Percentiles rank a stretch among this genome's conserved stretches.
Conservation (phyloP, 2,888 invertebrate genomes). For the Tineola bisselliella region DNA sequence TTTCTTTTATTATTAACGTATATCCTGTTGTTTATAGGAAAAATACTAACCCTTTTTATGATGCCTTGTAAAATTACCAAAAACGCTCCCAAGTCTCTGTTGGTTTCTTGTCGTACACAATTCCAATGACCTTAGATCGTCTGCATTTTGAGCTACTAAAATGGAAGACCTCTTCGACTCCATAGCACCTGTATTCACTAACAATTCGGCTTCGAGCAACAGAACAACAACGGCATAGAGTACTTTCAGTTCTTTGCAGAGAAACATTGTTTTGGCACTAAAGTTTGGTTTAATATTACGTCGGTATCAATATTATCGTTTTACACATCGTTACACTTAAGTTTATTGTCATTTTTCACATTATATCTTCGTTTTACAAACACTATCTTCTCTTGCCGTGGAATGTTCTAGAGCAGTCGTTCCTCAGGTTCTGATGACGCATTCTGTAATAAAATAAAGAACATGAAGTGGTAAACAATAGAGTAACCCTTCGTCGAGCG, state of each 20-base stretch:
- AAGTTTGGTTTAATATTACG: slow-evolving; percentile 36
- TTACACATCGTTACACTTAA: slow-evolving; percentile 39
- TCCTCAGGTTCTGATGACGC: not conserved
- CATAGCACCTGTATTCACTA: slow-evolving; percentile 55
- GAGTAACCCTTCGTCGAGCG: no score
- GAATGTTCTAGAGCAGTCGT: not conserved
- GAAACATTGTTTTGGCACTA: slow-evolving; percentile 65
- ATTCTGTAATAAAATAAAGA: slow-evolving; percentile 7
- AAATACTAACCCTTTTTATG: slow-evolving; percentile 50
- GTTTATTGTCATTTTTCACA: slow-evolving; percentile 54
- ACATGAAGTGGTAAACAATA: no score
- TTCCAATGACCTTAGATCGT: slow-evolving; percentile 53
- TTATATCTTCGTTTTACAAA: not conserved
- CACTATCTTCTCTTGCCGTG: slow-evolving; percentile 9
- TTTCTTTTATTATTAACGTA: no score
- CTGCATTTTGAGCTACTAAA: slow-evolving; percentile 46
- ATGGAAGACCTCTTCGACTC: slow-evolving; percentile 56
- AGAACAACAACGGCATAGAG: slow-evolving; percentile 56
- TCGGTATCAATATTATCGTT: slow-evolving; percentile 29
- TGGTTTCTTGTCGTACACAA: slow-evolving; percentile 53
- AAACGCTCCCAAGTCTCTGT: slow-evolving; percentile 55
- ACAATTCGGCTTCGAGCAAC: slow-evolving; percentile 50
- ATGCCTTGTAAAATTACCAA: slow-evolving; percentile 59
- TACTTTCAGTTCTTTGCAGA: slow-evolving; percentile 59
- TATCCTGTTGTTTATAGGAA: no score